Base-by-base conservation (phyloP, 1,140 invertebrate species). In the Sarcophaga peregrina region DNA sequence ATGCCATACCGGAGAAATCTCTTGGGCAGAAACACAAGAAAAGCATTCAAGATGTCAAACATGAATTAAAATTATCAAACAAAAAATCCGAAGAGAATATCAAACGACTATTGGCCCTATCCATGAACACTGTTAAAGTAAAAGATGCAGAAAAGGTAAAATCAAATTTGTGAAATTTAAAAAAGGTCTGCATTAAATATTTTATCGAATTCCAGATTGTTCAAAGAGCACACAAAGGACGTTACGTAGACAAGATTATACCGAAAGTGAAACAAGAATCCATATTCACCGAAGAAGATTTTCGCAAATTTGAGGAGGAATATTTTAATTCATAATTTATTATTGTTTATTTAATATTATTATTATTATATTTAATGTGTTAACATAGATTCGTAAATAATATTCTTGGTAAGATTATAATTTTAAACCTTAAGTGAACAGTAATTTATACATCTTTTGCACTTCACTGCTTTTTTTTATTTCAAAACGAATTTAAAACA, bases 231-330 rank as follows among this genome's bases (percentile, higher is more conserved):
- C 73, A 83, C 17, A 82, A 82, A 82, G 58, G 81, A 74, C 48
- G 52, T 46, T 20, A 47, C 20, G 13, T 50, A 45, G 20, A 84
- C 15, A 82, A 73, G 9, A 48, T 47, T 25, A 73, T 81, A 54
- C 50, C 52, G 4, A 78, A 83, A 37, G 82, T 45, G 8, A 5
- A 75, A 58, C 47, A 52, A 13, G 62, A 80, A 50, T 84, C 83
- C 8, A 84, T 84, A 11, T 84, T 84, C 25, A 84, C 81, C 8
- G 83, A 84, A 78, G 83, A 84, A 80, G 83, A 84, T 48, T 84
- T 84, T 47, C 62, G 58, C 15, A 82, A 74, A 54, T 84, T 84
- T 73, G 83, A 82, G 58, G 76, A 20, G 54, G 83, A 84, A 82
- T 84, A 82, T 80, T 82, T 84, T 80, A 58, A 62, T 52, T 78